Percentiles rank a stretch among this genome's conserved stretches.
Conservation (phyloP, 2,888 invertebrate species). For the Rhaphigaster nebulosa region DNA sequence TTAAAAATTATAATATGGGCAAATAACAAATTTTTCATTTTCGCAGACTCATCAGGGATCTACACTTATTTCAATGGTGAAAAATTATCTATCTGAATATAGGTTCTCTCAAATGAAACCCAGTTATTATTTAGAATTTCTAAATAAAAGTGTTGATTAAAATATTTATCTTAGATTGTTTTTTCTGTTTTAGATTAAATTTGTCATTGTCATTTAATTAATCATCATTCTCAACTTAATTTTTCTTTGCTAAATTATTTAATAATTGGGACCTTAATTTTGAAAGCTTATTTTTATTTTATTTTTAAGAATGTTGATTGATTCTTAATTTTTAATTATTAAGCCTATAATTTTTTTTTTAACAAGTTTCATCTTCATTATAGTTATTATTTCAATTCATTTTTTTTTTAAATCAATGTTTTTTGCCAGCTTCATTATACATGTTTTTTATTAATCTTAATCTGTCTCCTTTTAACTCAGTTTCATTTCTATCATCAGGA, state of each 20-base stretch:
- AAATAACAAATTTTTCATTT: constrained; percentile 39
- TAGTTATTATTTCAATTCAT: too few relatives aligned
- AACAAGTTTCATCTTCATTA: too few relatives aligned
- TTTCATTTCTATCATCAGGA: too few relatives aligned
- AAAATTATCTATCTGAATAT: constrained; percentile 28
- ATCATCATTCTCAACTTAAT: not conserved
- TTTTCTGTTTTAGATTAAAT: constrained; percentile 1
- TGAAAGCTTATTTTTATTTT: too few relatives aligned
- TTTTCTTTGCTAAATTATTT: not conserved
- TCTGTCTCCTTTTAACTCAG: too few relatives aligned
- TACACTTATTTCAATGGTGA: constrained; percentile 31
- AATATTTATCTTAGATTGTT: constrained; percentile 8
- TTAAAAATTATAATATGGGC: not conserved
- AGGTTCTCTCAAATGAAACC: constrained; percentile 17
- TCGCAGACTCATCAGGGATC: constrained; percentile 31
- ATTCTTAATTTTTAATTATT: too few relatives aligned
- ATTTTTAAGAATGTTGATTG: too few relatives aligned
- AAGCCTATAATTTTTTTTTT: too few relatives aligned
- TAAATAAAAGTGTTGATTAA: constrained; percentile 14
- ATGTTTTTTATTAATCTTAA: too few relatives aligned
- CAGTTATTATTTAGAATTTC: not conserved
- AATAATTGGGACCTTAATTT: not conserved
- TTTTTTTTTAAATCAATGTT: too few relatives aligned
- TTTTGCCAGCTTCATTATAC: too few relatives aligned
- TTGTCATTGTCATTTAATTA: not conserved